These are phyloP conservation scores for Allygus modestus DNA, from an alignment of 2,888 invertebrate genomes.

Conservation along the genomic window DNA sequence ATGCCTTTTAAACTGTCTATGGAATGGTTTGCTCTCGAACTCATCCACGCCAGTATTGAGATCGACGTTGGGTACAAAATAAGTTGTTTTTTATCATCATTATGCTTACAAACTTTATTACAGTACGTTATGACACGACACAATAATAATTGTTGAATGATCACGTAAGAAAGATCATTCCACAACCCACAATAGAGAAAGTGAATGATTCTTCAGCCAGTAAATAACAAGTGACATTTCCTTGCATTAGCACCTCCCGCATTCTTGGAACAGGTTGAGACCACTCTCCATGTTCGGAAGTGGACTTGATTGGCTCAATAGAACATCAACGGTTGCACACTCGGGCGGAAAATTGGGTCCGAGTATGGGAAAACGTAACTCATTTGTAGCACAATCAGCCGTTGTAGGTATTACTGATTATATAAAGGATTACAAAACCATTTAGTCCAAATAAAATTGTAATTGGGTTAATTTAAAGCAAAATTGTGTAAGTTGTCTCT, in stretches of 20 bases:
- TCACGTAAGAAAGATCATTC: too few species aligned
- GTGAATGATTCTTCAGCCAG: neutral
- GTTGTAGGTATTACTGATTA: neutral
- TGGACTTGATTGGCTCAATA: neutral
- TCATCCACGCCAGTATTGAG: too few species aligned
- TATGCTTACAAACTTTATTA: too few species aligned
- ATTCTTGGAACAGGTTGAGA: neutral
- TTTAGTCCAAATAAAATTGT: neutral
- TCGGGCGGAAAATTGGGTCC: neutral
- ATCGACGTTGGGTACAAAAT: too few species aligned
- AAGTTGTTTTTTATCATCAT: too few species aligned
- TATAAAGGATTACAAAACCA: neutral
- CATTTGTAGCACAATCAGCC: neutral
- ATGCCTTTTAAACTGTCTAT: too few species aligned
- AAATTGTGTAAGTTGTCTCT: too few species aligned
- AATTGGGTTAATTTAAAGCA: too few species aligned
- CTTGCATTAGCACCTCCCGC: neutral
- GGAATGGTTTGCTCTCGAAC: too few species aligned
- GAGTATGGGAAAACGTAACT: neutral
- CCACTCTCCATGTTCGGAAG: neutral
- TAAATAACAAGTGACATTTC: conserved; percentile 1
- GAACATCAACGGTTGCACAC: neutral
- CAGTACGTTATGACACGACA: too few species aligned
- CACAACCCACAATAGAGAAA: neutral
- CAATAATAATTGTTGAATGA: too few species aligned